Base-by-base conservation (phyloP, 2,797 vertebrate species). In the Pipistrellus pygmaeus region DNA sequence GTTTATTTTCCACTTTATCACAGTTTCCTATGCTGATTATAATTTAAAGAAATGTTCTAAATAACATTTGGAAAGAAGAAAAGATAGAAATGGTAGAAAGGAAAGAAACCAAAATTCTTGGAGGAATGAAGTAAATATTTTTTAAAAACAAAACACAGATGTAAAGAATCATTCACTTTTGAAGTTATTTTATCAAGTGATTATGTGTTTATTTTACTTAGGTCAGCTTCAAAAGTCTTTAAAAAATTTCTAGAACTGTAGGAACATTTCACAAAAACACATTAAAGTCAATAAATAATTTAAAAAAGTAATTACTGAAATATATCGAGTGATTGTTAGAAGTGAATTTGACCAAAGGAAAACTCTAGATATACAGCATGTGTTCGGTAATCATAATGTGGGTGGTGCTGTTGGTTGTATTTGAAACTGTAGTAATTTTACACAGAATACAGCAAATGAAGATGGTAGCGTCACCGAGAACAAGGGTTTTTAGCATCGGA, bases 261-360 rank as follows among this genome's bases (percentile, higher is more conserved):
- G 14, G 9, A 15, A 82, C 35, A 60, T 62, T 69, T 57, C 41
- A 27, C n/a, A 1, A 11, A 92, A 77, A 83, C 51, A 5, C 25
- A 92, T 35, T 78, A 46, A 66, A 83, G 15, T 5, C 18, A 85
- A 46, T 13, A 91, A 85, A n/a, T 72, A 41, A 23, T 64, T 89
- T 77, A 68, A 76, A 73, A 76, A 77, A 35, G 30, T 53, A 78
- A 69, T 73, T 77, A 84, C 32, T 78, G 72, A 93, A 72, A 44
- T 77, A 44, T 72, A 41, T 73, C 38, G 10, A 84, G 14, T 62
- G 30, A 32, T 41, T 62, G 8, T 62, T 81, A 75, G 53, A 60
- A 60, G 66, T 66, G 85, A 88, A 81, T 2, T 32, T 68, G 32
- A 90, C 30, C 14, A 69, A 62, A 86, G 15, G n/a, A 88, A 85